phyloP scores from a whole-genome alignment of 2,113 vertebrate species.

The Poecile atricapillus region DNA sequence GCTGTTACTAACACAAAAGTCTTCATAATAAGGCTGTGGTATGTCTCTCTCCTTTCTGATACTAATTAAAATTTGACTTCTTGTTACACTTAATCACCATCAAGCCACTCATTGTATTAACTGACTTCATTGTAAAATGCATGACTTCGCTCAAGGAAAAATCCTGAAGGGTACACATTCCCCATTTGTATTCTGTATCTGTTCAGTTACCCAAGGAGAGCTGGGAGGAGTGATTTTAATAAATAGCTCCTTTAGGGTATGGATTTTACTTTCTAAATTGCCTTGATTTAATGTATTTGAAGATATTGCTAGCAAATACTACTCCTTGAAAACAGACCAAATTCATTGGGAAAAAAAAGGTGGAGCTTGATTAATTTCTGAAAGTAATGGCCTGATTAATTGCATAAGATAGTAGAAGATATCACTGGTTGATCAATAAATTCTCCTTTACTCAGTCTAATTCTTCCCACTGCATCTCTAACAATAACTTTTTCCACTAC shows the following conservation, averaged over 20 bases:
- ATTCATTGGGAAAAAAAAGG: background rate
- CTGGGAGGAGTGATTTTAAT: background rate
- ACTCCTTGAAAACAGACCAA: background rate
- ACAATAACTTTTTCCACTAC: background rate
- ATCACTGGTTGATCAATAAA: background rate
- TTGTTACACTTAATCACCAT: constrained; percentile 8
- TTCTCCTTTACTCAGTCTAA: background rate
- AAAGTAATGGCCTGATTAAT: background rate
- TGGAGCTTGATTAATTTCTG: background rate
- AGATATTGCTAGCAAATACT: background rate
- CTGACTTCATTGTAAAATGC: constrained; percentile 16
- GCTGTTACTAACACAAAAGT: background rate
- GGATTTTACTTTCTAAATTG: background rate
- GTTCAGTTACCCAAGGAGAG: background rate
- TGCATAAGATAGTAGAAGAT: background rate
- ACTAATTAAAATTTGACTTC: constrained; percentile 6
- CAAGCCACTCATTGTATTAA: constrained; percentile 22
- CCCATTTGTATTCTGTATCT: background rate
- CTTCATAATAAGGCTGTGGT: background rate
- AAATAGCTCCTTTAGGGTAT: background rate
- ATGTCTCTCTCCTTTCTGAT: background rate
- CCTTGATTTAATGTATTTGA: background rate
- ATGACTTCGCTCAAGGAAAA: background rate
- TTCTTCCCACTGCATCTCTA: background rate
- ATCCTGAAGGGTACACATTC: background rate